phyloP scores from a whole-genome alignment of 2,888 invertebrate species.

The Dynastes grantii region DNA sequence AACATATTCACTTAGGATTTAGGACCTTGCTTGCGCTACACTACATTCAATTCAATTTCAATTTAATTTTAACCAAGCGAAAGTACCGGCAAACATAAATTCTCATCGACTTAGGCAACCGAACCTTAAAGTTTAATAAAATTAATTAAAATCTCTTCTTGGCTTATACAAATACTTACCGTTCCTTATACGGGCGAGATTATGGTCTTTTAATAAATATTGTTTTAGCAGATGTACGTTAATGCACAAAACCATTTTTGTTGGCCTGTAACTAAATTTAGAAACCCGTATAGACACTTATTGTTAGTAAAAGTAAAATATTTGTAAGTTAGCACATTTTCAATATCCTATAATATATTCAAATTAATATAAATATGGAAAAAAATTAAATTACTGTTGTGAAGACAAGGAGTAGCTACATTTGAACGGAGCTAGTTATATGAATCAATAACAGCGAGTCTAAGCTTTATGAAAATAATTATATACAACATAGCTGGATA shows the following conservation, averaged over 20 bases:
- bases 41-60: conserved; percentile 31
- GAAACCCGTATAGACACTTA: too few species aligned
- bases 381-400: too few species aligned
- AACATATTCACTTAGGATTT: conserved; percentile 23
- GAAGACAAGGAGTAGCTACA: too few species aligned
- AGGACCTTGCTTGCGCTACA: background rate
- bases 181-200: background rate
- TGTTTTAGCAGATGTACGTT: background rate
- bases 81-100: conserved; percentile 30
- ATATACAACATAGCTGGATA: too few species aligned
- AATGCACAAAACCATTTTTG: background rate
- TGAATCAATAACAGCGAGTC: too few species aligned
- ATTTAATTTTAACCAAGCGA: conserved; percentile 41
- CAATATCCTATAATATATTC: too few species aligned
- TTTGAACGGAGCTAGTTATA: too few species aligned
- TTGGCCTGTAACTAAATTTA: too few species aligned
- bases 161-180: conserved; percentile 1
- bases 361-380: too few species aligned
- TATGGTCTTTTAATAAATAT: background rate
- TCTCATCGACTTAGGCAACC: conserved; percentile 1
- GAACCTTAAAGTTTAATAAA: conserved; percentile 31
- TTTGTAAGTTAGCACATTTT: too few species aligned
- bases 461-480: too few species aligned
- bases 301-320: too few species aligned
- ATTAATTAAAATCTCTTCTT: conserved; percentile 26